These are phyloP conservation scores for Sweltsa coloradensis DNA, from an alignment of 1,140 invertebrate genomes.

Conservation along the genomic window DNA sequence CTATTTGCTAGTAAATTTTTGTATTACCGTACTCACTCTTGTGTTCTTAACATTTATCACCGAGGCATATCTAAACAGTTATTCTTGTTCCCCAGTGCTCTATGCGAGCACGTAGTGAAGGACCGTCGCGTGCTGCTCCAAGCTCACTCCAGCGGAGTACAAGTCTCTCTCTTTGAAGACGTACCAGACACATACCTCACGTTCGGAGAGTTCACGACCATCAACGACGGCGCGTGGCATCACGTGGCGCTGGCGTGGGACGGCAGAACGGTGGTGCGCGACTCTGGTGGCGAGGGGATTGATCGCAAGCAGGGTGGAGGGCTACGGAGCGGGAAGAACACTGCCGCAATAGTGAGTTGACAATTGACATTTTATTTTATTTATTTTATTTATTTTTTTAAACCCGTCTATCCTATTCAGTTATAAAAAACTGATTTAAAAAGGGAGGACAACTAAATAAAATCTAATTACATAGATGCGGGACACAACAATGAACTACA, in stretches of 20 bases:
- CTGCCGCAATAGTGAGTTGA: slow-evolving; percentile 73
- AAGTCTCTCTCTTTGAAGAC: slow-evolving; percentile 78
- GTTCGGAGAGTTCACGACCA: slow-evolving; percentile 81
- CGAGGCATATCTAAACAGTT: not conserved
- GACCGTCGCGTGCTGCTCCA: slow-evolving; percentile 71
- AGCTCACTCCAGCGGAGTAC: slow-evolving; percentile 79
- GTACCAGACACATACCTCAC: slow-evolving; percentile 81
- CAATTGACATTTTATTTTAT: no score
- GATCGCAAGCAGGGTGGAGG: slow-evolving; percentile 79
- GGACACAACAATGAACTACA: no score
- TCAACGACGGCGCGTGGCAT: slow-evolving; percentile 95
- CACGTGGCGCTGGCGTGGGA: slow-evolving; percentile 90
- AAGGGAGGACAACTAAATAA: no score
- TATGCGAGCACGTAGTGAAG: slow-evolving; percentile 66
- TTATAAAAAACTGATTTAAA: no score
- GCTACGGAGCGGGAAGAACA: slow-evolving; percentile 64
- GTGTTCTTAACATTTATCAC: not conserved
- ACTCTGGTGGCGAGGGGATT: slow-evolving; percentile 84
- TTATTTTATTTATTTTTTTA: no score
- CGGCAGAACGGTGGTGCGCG: slow-evolving; percentile 63
- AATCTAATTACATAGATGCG: no score
- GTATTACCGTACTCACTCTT: not conserved
- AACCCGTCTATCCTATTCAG: no score
- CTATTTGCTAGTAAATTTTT: slow-evolving; percentile 1
- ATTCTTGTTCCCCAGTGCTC: no score